Conservation (phyloP, 2,888 invertebrate genomes). For the Argyresthia goedartella region DNA sequence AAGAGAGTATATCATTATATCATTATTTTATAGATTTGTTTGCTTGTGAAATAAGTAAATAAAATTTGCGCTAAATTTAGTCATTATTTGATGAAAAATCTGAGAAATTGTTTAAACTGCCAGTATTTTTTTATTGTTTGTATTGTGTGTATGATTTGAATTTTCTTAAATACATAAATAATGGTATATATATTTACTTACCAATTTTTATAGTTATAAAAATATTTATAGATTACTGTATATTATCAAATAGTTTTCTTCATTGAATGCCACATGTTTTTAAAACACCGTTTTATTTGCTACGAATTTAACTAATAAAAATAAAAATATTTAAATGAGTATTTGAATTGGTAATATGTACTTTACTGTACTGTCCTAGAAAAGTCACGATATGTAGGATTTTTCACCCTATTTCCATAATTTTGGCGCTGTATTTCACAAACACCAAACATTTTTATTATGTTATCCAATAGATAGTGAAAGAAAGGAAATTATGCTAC, state of each 20-base stretch:
- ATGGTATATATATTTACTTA: background rate
- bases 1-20: too few relatives aligned
- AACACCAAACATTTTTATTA: background rate
- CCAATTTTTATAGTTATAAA: background rate
- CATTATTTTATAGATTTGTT: slow-evolving; percentile 25
- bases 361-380: too few relatives aligned
- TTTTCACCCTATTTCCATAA: too few relatives aligned
- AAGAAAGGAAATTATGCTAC: background rate
- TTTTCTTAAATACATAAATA: background rate
- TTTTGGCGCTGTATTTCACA: too few relatives aligned
- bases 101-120: background rate
- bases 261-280: too few relatives aligned
- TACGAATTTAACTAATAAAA: too few relatives aligned
- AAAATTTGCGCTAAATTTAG: background rate
- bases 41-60: slow-evolving; percentile 21
- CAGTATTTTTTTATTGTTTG: background rate
- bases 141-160: background rate
- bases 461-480: background rate
- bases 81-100: background rate
- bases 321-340: too few relatives aligned
- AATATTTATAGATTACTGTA: too few relatives aligned
- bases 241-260: too few relatives aligned
- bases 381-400: too few relatives aligned
- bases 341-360: too few relatives aligned
- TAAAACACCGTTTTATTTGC: too few relatives aligned